Percentiles rank a stretch among this genome's conserved stretches.
phyloP scores from a whole-genome alignment of 2,113 vertebrate genomes.

The Bufo gargarizans region DNA sequence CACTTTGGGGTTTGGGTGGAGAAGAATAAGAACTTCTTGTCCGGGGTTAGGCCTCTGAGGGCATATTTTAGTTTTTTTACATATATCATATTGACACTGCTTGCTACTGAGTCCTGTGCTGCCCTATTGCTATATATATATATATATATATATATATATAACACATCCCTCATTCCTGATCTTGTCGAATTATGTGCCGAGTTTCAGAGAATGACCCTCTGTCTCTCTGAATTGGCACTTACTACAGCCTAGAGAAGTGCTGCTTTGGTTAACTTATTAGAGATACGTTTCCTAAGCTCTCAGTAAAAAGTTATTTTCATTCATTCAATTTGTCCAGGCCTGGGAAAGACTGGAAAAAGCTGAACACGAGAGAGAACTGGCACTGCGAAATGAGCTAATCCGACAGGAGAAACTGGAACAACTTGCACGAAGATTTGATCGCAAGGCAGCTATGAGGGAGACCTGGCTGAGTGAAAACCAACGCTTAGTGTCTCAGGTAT shows the following conservation, averaged over 20 bases:
- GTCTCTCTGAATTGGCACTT: neutral
- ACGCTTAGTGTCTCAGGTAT: conserved; percentile 93
- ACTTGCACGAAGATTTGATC: conserved; percentile 92
- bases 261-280: neutral
- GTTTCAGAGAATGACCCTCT: neutral
- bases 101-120: neutral
- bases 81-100: neutral
- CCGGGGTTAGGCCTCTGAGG: neutral
- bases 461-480: conserved; percentile 98
- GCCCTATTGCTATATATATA: neutral
- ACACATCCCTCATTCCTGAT: neutral
- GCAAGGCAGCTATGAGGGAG: conserved; percentile 97
- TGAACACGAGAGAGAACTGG: conserved; percentile 95
- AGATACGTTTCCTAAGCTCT: neutral
- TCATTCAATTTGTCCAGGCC: conserved; percentile 72
- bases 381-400: conserved; percentile 93
- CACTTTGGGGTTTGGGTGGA: neutral
- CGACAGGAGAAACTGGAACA: conserved; percentile 98
- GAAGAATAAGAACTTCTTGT: neutral
- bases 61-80: neutral
- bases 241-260: neutral
- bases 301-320: neutral
- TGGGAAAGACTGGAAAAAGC: conserved; percentile 99
- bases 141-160: neutral
- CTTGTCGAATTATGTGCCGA: neutral